A percentile compares a stretch with the other conserved stretches of the same genome.
Conservation (phyloP, 1,140 invertebrate species). For the Melanaphis sacchari region DNA sequence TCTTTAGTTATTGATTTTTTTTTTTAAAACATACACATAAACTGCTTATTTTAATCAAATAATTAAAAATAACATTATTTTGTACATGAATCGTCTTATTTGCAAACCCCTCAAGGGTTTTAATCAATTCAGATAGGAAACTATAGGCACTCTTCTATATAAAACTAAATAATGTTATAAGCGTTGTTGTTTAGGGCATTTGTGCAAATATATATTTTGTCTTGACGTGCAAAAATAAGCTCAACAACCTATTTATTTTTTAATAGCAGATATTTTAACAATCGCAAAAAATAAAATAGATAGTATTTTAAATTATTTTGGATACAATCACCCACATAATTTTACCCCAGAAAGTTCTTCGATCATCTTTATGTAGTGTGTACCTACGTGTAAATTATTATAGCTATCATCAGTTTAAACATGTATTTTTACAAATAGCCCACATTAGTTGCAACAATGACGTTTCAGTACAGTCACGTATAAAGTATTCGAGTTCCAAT, state of each 20-base stretch:
- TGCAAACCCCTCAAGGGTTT: not conserved
- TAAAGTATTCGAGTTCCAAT: not conserved
- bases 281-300: not conserved
- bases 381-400: not conserved
- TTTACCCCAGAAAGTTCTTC: not conserved
- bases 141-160: no score
- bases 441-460: no score
- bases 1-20: not conserved
- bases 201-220: not conserved
- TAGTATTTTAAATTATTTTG: not conserved
- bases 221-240: not conserved
- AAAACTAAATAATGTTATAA: not conserved
- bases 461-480: no score
- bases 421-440: not conserved
- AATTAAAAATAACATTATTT: not conserved
- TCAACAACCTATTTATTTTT: not conserved
- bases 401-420: not conserved
- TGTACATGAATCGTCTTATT: no score
- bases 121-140: no score
- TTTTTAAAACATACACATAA: not conserved
- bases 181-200: not conserved
- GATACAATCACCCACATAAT: not conserved
- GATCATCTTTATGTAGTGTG: not conserved
- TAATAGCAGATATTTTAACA: not conserved
- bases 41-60: not conserved